These are phyloP conservation scores for Rhodeus uyekii DNA, from an alignment of 2,797 vertebrate species.

Conservation along the genomic window DNA sequence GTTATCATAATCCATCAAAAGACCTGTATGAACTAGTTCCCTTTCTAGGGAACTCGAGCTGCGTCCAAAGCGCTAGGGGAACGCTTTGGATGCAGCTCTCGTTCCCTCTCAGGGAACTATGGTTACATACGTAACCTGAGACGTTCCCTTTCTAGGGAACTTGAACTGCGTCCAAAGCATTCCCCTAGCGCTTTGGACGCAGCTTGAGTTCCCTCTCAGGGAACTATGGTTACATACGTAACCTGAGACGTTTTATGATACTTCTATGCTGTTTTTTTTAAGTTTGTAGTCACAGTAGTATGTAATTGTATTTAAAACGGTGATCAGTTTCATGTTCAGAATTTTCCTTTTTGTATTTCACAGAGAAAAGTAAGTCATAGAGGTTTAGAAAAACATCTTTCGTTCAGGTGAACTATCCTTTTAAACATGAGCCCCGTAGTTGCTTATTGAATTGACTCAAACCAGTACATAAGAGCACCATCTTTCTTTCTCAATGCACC, in stretches of 20 bases:
- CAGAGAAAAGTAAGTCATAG: background rate
- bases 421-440: background rate
- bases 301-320: no score
- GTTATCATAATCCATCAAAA: background rate
- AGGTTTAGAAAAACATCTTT: background rate
- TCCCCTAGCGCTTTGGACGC: no score
- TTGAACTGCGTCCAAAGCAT: no score
- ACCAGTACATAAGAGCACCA: background rate
- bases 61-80: no score
- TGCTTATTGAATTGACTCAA: conserved; percentile 8
- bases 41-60: no score
- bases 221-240: no score
- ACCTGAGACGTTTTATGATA: background rate
- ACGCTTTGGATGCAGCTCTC: no score
- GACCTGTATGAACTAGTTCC: no score
- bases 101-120: no score
- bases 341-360: background rate
- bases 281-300: background rate
- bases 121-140: no score
- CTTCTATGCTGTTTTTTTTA: background rate
- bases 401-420: background rate
- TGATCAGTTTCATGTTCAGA: background rate
- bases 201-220: no score
- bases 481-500: conserved; percentile 5
- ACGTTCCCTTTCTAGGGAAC: no score